A percentile compares a stretch with the other conserved stretches of the same genome.
Evolutionary conservation across 1,140 invertebrate genomes (phyloP).

Genomic region (Caenorhabditis remanei): DNA sequence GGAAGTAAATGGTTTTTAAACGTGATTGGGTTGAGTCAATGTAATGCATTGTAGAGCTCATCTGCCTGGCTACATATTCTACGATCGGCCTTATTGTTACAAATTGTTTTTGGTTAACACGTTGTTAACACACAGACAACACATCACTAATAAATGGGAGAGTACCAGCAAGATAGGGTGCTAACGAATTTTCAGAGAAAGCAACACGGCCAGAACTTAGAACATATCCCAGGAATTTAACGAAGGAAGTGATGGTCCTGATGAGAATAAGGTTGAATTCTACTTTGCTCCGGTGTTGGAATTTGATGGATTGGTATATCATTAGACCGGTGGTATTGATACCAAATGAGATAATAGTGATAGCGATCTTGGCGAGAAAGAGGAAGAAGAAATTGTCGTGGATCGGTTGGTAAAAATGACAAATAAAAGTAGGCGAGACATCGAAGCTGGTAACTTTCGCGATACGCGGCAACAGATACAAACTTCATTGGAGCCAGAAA

Average conservation of each 20-base stretch:
- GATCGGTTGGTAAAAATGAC: background rate
- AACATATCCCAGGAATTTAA: slow-evolving; percentile 17
- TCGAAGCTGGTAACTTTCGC: too few relatives aligned
- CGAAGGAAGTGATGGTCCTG: background rate
- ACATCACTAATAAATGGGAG: slow-evolving; percentile 17
- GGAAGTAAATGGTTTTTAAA: too few relatives aligned
- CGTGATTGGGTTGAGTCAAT: too few relatives aligned
- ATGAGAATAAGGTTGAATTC: background rate
- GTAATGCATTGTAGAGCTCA: too few relatives aligned
- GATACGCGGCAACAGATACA: too few relatives aligned
- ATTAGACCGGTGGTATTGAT: background rate
- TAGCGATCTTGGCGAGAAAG: background rate
- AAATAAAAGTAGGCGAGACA: too few relatives aligned
- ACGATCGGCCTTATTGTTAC: too few relatives aligned
- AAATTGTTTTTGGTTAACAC: too few relatives aligned
- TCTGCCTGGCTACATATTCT: too few relatives aligned
- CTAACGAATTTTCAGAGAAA: background rate
- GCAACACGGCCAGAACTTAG: background rate
- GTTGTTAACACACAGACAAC: too few relatives aligned
- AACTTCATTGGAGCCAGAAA: too few relatives aligned
- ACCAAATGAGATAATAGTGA: background rate
- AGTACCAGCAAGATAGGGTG: background rate
- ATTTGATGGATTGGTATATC: background rate
- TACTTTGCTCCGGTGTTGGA: background rate
- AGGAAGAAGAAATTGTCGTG: background rate